Evolutionary conservation across 2,797 vertebrate species (phyloP).

Genomic region (Gymnodraco acuticeps): DNA sequence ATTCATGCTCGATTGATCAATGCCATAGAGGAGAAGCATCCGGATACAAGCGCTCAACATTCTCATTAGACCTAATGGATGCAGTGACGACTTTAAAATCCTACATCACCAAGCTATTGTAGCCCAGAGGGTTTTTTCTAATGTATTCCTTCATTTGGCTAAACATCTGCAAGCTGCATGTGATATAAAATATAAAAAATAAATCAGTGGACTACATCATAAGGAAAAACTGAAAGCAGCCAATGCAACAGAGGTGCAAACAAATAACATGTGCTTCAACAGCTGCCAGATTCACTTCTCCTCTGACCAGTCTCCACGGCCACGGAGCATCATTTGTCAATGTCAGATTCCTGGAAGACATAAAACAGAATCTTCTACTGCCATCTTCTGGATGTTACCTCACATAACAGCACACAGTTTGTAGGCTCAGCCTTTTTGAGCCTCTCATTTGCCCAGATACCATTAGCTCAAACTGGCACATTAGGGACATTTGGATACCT

Average conservation of each 20-base stretch:
- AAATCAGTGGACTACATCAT: conserved; percentile 9
- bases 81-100: conserved; percentile 16
- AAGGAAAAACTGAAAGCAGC: conserved; percentile 21
- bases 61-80: conserved; percentile 29
- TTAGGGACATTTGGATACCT: too few species aligned
- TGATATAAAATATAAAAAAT: conserved; percentile 20
- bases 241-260: conserved; percentile 44
- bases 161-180: conserved; percentile 19
- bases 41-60: conserved; percentile 13
- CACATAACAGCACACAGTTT: too few species aligned
- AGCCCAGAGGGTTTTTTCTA: not conserved
- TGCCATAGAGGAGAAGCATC: conserved; percentile 26
- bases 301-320: conserved; percentile 43
- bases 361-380: conserved; percentile 42
- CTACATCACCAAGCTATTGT: not conserved
- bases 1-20: conserved; percentile 39
- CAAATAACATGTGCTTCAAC: conserved; percentile 55
- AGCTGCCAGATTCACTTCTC: conserved; percentile 51
- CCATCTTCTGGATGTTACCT: conserved; percentile 56
- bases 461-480: too few species aligned
- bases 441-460: too few species aligned
- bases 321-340: conserved; percentile 43
- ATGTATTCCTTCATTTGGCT: conserved; percentile 17
- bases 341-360: conserved; percentile 23
- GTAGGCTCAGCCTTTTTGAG: not conserved